Base-by-base conservation (phyloP, 1,140 invertebrate genomes). In the Ganaspis sp. region DNA sequence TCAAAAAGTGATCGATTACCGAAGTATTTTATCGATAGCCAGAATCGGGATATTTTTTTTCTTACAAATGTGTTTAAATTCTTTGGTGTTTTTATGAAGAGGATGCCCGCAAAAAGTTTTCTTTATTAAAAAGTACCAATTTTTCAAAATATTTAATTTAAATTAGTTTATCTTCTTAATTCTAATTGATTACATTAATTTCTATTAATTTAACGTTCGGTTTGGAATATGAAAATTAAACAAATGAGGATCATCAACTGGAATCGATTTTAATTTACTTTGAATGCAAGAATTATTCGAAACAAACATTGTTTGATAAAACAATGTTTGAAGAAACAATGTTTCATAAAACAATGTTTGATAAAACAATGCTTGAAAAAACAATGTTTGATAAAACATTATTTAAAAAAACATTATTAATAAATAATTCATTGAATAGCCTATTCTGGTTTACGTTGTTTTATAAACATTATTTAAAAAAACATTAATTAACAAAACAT, bases 31-130 rank as follows among this genome's bases (percentile, higher is more conserved):
- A 34, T 34, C 29, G 29, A 34, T 34, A 23, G 17, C 53, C 53
- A 58, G 23, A 21, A 58, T n/a, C n/a, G n/a, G 15, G 29, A 34
- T 34, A n/a, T 11, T 37, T n/a, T 70, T 4, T n/a, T 70, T 9
- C 9, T 69, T 34, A 69, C 21, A 34, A 69, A 69, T 4, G 11
- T 12, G 11, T 19, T 34, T n/a, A 29, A 70, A 69, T 4, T 6
- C 9, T 34, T 11, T 0, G n/a, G 9, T 15, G 8, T 12, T 26
- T 58, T 84, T 86, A 78, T 79, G 78, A 85, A 83, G 78, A 86
- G 78, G 80, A 84, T 85, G 84, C 76, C 79, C 74, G 53, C 53
- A 53, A 17, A 69, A 37, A 37, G 23, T 29, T 69, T 8, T 15
- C 4, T 45, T 9, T n/a, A 1, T 9, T 15, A n/a, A 45, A 4